Base-by-base conservation (phyloP, 2,113 vertebrate species). In the Prionailurus bengalensis region DNA sequence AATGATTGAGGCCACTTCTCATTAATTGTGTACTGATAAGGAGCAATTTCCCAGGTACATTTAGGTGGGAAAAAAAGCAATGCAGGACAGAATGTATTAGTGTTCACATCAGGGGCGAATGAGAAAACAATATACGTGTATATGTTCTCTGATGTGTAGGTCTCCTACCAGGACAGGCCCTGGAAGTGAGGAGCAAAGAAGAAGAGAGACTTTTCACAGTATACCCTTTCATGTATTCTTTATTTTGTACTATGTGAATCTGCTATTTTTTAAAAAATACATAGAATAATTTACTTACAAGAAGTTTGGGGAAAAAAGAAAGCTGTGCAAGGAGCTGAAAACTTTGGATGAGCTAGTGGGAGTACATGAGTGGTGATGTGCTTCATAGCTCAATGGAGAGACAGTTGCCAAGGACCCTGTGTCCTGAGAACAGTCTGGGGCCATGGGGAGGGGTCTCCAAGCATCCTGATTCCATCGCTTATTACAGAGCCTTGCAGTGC, bases 371-470 rank as follows among this genome's bases (percentile, higher is more conserved):
- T 7, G 6, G 45, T 16, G 16, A 13, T 3, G 19, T 16, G 17
- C 7, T 53, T 68, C 9, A 45, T 36, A 21, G 91, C 31, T 39
- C n/a, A 55, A 8, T 3, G 1, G 36, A 39, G 12, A 73, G 53
- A 53, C 1, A 36, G 33, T 17, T 0, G 4, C 15, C 27, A 63
- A 12, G 51, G 68, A 71, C 39, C 31, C 42, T 12, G 11, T 3
- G n/a, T 23, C n/a, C 90, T 13, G 16, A 53, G 87, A 39, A 29
- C 11, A 16, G 65, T 4, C 11, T 8, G 15, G 31, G 78, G 68
- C 25, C 9, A 3, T 0, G 5, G 27, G 80, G 45, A 12, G 15
- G 68, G 1, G 11, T 42, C 45, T 42, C 0, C 11, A 11, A 2
- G 27, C 33, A n/a, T 9, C 21, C 15, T 2, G 5, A 19, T 12